Percentiles rank a stretch among this genome's conserved stretches.
phyloP scores from a whole-genome alignment of 2,888 invertebrate genomes.

The Acleris cristana region DNA sequence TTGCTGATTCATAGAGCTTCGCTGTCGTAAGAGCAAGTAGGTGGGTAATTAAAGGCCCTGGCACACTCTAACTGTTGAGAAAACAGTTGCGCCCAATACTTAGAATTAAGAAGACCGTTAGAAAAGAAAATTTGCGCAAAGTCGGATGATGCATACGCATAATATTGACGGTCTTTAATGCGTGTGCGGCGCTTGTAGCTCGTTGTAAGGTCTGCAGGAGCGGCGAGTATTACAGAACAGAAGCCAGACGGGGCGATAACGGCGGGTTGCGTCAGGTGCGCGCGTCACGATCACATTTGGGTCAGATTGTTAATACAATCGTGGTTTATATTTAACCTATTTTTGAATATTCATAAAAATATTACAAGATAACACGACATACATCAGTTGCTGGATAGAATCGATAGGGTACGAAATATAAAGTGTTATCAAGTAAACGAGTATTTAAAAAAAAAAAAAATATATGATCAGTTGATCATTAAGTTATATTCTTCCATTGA shows the following conservation, averaged over 20 bases:
- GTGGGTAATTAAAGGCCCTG: slow-evolving; percentile 32
- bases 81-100: slow-evolving; percentile 17
- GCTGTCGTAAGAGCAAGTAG: slow-evolving; percentile 30
- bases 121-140: slow-evolving; percentile 14
- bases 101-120: slow-evolving; percentile 23
- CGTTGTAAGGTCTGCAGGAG: slow-evolving; percentile 40
- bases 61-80: slow-evolving; percentile 21
- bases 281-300: slow-evolving; percentile 74
- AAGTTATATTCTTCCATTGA: no score
- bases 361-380: slow-evolving; percentile 21
- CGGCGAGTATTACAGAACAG: slow-evolving; percentile 47
- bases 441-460: no score
- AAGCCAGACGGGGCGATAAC: slow-evolving; percentile 62
- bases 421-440: no score
- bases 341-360: slow-evolving; percentile 62
- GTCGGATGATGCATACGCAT: background rate
- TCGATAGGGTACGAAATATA: background rate
- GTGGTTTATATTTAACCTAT: slow-evolving; percentile 67
- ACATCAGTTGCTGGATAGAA: slow-evolving; percentile 8
- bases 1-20: slow-evolving; percentile 27
- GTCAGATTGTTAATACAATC: slow-evolving; percentile 72
- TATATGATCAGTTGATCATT: no score
- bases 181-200: slow-evolving; percentile 43
- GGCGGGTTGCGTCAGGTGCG: slow-evolving; percentile 67
- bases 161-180: background rate